Evolutionary conservation across 2,888 invertebrate genomes (phyloP).

Genomic region (Elegia similella): DNA sequence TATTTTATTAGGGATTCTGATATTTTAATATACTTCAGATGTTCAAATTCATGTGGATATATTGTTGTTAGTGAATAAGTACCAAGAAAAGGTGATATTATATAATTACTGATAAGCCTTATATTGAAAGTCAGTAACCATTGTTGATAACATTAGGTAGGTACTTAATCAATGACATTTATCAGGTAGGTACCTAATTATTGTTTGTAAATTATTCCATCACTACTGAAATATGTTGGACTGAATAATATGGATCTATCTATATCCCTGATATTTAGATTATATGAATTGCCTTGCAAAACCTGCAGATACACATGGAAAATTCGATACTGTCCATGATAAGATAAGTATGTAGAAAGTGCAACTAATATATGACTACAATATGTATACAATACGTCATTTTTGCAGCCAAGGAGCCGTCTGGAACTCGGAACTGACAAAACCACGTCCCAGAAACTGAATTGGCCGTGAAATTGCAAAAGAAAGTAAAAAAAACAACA

Average conservation of each 20-base stretch:
- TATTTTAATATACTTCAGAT: no score
- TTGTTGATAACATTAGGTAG: constrained; percentile 2
- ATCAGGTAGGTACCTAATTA: not conserved
- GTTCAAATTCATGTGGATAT: no score
- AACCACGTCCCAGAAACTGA: constrained; percentile 20
- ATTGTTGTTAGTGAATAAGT: not conserved
- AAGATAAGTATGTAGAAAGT: constrained; percentile 13
- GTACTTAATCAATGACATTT: no score
- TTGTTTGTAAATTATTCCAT: not conserved
- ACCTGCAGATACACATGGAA: constrained; percentile 7
- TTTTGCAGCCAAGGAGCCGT: not conserved
- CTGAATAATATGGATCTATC: not conserved
- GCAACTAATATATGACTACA: constrained; percentile 4
- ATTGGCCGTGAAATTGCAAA: constrained; percentile 22
- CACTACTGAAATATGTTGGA: not conserved
- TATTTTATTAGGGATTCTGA: no score
- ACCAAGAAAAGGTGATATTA: not conserved
- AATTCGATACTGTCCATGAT: constrained; percentile 9
- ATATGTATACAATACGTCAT: constrained; percentile 5
- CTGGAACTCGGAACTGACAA: not conserved
- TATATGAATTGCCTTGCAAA: not conserved
- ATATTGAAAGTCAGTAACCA: not conserved
- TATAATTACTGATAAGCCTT: constrained; percentile 4
- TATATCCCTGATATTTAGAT: not conserved
- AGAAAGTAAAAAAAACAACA: constrained; percentile 24